Conservation (phyloP, 2,888 invertebrate species). For the Physocephala rufipes region DNA sequence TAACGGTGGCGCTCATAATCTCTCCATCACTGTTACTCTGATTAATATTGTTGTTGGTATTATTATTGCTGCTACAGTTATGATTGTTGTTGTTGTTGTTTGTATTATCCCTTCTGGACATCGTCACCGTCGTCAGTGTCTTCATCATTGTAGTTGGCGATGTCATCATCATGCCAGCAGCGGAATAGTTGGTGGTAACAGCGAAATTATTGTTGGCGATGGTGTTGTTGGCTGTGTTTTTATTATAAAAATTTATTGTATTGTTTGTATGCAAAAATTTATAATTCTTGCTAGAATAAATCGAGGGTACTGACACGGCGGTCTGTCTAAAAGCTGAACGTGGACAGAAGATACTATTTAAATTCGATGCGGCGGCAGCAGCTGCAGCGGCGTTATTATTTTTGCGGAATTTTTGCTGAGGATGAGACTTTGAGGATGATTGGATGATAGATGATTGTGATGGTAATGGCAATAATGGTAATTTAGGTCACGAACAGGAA, state of each 20-base stretch:
- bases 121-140: constrained; percentile 35
- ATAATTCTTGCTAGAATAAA: constrained; percentile 33
- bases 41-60: too few species aligned
- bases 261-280: constrained; percentile 32
- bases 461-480: constrained; percentile 41
- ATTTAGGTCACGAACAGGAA: constrained; percentile 63
- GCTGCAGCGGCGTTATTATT: constrained; percentile 63
- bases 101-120: constrained; percentile 26
- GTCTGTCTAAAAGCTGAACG: constrained; percentile 48
- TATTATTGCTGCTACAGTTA: too few species aligned
- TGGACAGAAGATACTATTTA: constrained; percentile 62
- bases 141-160: too few species aligned
- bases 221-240: constrained; percentile 44
- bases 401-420: constrained; percentile 59
- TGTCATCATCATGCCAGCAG: constrained; percentile 29
- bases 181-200: constrained; percentile 44
- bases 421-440: constrained; percentile 35
- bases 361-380: constrained; percentile 62
- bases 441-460: constrained; percentile 1
- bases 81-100: constrained; percentile 45
- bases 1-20: constrained; percentile 61
- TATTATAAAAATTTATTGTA: constrained; percentile 42
- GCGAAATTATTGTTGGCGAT: too few species aligned
- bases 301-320: constrained; percentile 18
- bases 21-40: constrained; percentile 44